Percentiles rank a stretch among this genome's conserved stretches.
These are phyloP conservation scores for Osmerus mordax DNA, from an alignment of 2,113 vertebrate species.

Conservation along the genomic window DNA sequence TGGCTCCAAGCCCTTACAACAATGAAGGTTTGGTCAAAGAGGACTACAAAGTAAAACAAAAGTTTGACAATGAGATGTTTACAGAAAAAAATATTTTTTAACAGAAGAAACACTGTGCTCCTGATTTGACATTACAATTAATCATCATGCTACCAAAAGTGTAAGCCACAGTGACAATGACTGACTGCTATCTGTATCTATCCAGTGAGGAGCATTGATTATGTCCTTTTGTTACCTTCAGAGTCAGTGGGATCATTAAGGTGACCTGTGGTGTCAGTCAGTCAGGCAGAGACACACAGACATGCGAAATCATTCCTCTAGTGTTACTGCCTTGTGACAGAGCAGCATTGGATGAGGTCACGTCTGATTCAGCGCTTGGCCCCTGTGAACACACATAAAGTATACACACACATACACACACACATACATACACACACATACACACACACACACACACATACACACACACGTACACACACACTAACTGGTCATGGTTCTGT, in stretches of 20 bases:
- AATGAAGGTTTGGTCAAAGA: too few relatives aligned
- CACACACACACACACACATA: background rate
- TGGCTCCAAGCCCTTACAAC: too few relatives aligned
- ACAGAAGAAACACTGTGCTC: too few relatives aligned
- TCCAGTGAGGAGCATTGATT: slow-evolving; percentile 35
- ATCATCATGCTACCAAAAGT: too few relatives aligned
- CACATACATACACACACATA: background rate
- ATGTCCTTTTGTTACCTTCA: slow-evolving; percentile 44
- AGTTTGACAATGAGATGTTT: too few relatives aligned
- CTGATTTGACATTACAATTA: too few relatives aligned
- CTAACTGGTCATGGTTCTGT: slow-evolving; percentile 15
- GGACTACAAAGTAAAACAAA: too few relatives aligned
- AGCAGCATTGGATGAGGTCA: slow-evolving; percentile 46
- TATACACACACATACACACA: slow-evolving; percentile 8
- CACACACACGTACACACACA: background rate
- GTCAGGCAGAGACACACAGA: slow-evolving; percentile 14
- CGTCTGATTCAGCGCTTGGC: slow-evolving; percentile 46
- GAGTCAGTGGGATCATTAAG: slow-evolving; percentile 54
- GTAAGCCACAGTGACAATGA: background rate
- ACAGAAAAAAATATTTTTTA: too few relatives aligned
- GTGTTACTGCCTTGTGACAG: slow-evolving; percentile 48
- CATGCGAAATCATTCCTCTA: slow-evolving; percentile 22
- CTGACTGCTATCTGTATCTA: background rate
- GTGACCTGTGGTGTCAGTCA: slow-evolving; percentile 60
- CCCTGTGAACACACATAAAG: background rate